phyloP scores from a whole-genome alignment of 2,888 invertebrate genomes.

The Galerucella calmariensis region DNA sequence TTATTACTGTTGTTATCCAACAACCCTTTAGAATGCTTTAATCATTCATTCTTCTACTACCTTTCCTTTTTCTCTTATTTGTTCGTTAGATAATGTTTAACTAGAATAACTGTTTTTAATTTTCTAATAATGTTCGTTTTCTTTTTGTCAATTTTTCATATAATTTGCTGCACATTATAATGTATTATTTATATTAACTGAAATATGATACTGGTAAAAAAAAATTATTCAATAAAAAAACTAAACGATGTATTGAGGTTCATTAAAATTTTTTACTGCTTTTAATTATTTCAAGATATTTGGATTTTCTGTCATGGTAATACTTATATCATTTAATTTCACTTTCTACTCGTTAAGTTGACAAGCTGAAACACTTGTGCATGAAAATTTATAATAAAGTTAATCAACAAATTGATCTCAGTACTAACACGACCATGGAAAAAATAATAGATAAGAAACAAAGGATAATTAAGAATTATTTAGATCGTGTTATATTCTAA shows the following conservation, averaged over 20 bases:
- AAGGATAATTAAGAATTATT: too few species aligned
- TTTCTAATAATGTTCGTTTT: too few species aligned
- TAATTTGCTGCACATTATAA: too few species aligned
- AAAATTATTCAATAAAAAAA: slow-evolving; percentile 3
- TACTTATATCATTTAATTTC: slow-evolving; percentile 22
- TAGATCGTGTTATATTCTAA: too few species aligned
- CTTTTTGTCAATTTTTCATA: too few species aligned
- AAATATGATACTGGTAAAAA: slow-evolving; percentile 2
- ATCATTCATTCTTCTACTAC: too few species aligned
- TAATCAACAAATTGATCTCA: slow-evolving; percentile 17
- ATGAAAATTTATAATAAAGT: slow-evolving; percentile 18
- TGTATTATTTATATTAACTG: slow-evolving; percentile 1
- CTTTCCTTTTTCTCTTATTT: too few species aligned
- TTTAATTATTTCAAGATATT: slow-evolving; percentile 16
- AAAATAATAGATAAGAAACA: too few species aligned
- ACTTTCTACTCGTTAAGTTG: slow-evolving; percentile 25
- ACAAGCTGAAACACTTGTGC: slow-evolving; percentile 10
- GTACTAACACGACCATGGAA: slow-evolving; percentile 4
- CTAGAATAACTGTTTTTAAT: too few species aligned
- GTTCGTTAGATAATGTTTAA: too few species aligned
- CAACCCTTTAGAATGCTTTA: too few species aligned
- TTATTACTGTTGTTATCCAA: too few species aligned
- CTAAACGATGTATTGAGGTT: slow-evolving; percentile 22
- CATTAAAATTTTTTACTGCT: slow-evolving; percentile 22
- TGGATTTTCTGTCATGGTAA: slow-evolving; percentile 16